Conservation (phyloP, 2,113 vertebrate species). For the Micromys minutus region DNA sequence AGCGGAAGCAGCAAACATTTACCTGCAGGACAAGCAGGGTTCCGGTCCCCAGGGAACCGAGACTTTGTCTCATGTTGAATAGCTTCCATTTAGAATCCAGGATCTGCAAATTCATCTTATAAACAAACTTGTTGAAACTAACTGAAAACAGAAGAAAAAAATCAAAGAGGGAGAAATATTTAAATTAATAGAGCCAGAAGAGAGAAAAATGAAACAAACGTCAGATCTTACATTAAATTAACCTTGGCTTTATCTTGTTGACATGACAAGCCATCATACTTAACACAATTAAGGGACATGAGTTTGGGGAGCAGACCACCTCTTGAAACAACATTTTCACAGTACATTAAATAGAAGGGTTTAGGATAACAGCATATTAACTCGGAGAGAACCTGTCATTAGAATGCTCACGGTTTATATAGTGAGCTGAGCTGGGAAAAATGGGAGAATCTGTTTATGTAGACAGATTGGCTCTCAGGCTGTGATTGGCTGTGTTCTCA, state of each 20-base stretch:
- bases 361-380: conserved; percentile 72
- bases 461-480: conserved; percentile 27
- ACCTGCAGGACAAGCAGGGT: conserved; percentile 15
- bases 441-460: background rate
- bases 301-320: conserved; percentile 56
- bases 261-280: conserved; percentile 69
- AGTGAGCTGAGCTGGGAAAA: conserved; percentile 42
- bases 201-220: conserved; percentile 71
- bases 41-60: background rate
- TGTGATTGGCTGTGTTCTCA: conserved; percentile 39
- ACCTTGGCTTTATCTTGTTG: conserved; percentile 69
- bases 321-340: conserved; percentile 81
- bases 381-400: conserved; percentile 46
- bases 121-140: conserved; percentile 33
- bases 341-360: conserved; percentile 65
- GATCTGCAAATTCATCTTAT: conserved; percentile 38
- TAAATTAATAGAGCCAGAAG: conserved; percentile 52
- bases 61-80: conserved; percentile 39
- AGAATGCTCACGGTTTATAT: conserved; percentile 42
- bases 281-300: conserved; percentile 71
- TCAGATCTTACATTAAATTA: conserved; percentile 73
- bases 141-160: conserved; percentile 20
- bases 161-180: conserved; percentile 56
- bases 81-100: conserved; percentile 51
- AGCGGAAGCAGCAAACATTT: conserved; percentile 16